Conservation (phyloP, 2,113 vertebrate genomes). For the Lamprologus tigripictilis region DNA sequence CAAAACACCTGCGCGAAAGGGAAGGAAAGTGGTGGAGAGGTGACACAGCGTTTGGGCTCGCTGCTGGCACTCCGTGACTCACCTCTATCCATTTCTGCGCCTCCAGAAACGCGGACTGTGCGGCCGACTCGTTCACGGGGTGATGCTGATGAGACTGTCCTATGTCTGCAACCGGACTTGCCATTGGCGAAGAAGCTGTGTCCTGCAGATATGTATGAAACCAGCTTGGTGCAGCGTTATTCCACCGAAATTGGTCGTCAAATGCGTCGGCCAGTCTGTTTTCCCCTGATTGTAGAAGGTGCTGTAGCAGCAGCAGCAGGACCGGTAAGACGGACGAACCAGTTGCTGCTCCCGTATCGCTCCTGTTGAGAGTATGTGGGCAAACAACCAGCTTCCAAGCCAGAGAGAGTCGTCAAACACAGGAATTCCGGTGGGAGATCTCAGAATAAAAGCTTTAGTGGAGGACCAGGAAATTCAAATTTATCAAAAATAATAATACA, state of each 20-base stretch:
- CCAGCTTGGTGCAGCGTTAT: background rate
- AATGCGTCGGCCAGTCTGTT: background rate
- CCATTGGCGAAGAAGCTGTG: slow-evolving; percentile 73
- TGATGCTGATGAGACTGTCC: slow-evolving; percentile 70
- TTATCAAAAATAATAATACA: background rate
- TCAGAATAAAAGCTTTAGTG: slow-evolving; percentile 1
- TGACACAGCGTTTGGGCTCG: background rate
- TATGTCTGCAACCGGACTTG: slow-evolving; percentile 75
- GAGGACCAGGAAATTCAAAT: background rate
- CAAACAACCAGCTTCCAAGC: background rate
- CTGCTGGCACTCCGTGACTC: slow-evolving; percentile 20
- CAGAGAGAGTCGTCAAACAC: background rate
- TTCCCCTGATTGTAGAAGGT: background rate
- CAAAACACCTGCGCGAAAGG: background rate
- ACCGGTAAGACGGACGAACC: slow-evolving; percentile 1
- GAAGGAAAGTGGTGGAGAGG: background rate
- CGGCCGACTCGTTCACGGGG: slow-evolving; percentile 65
- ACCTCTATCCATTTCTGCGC: slow-evolving; percentile 96
- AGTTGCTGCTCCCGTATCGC: slow-evolving; percentile 23
- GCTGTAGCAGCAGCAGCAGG: slow-evolving; percentile 40
- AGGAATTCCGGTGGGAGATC: background rate
- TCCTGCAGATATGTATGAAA: background rate
- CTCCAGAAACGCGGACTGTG: slow-evolving; percentile 81
- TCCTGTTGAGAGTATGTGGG: slow-evolving; percentile 7
- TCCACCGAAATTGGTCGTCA: background rate